A percentile compares a stretch with the other conserved stretches of the same genome.
Evolutionary conservation across 2,797 vertebrate species (phyloP).

Genomic region (Mycteria americana): DNA sequence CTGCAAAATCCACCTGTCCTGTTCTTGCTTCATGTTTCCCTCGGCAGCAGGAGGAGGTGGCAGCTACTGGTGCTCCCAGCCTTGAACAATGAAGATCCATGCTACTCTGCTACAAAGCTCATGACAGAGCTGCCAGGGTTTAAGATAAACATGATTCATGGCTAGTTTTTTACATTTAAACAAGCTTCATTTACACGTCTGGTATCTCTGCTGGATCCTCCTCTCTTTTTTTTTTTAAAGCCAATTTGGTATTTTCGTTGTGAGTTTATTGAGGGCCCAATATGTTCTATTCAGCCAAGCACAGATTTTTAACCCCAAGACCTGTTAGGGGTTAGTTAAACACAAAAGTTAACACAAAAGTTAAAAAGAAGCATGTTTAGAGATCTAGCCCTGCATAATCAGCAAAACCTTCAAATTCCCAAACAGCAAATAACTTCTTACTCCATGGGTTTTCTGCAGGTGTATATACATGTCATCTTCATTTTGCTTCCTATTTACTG

Average conservation of each 20-base stretch:
- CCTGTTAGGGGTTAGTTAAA: not conserved
- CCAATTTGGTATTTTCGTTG: rapidly evolving
- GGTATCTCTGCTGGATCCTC: not conserved
- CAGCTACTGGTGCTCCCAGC: not conserved
- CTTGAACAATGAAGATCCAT: not conserved
- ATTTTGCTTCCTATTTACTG: not conserved
- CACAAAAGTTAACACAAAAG: not conserved
- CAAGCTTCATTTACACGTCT: not conserved
- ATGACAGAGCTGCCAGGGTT: not conserved
- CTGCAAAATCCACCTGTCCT: not conserved
- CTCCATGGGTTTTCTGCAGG: not conserved
- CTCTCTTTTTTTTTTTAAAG: not conserved
- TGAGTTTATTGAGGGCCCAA: not conserved
- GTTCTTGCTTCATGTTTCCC: not conserved
- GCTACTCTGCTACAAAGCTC: not conserved
- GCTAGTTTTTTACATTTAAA: not conserved
- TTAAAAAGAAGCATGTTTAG: not conserved
- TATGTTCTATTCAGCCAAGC: not conserved
- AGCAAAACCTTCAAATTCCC: not conserved
- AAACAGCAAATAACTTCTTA: not conserved
- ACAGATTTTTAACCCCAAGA: not conserved
- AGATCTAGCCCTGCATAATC: not conserved
- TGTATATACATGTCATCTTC: not conserved
- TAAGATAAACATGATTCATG: not conserved
- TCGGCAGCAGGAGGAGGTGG: not conserved